Evolutionary conservation across 2,797 vertebrate genomes (phyloP).

Genomic region (Synaphobranchus kaupii): DNA sequence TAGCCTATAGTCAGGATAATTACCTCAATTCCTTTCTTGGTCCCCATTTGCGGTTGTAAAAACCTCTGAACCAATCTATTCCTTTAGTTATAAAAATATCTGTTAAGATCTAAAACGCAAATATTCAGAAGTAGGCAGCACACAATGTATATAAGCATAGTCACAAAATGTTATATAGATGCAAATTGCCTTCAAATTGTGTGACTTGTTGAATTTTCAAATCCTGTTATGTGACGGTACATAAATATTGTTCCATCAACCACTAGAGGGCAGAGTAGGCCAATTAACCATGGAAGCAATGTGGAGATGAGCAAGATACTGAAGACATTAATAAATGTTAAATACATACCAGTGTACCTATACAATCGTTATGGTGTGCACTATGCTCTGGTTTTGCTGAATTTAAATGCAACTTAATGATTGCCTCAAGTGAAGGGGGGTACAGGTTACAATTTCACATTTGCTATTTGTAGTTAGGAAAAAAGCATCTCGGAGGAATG

Average conservation of each 20-base stretch:
- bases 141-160: neutral
- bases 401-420: too few relatives aligned
- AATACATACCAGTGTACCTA: neutral
- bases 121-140: neutral
- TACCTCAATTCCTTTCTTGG: neutral
- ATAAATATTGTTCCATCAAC: neutral
- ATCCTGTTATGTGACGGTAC: too few relatives aligned
- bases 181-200: too few relatives aligned
- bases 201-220: too few relatives aligned
- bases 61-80: neutral
- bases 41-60: neutral
- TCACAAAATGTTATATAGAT: neutral
- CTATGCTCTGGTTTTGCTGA: neutral
- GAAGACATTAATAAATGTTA: neutral
- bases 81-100: too few relatives aligned
- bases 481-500: too few relatives aligned
- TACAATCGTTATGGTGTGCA: neutral
- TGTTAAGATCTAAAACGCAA: neutral
- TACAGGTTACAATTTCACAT: too few relatives aligned
- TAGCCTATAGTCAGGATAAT: too few relatives aligned
- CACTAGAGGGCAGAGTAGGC: neutral
- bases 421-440: too few relatives aligned
- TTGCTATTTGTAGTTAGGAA: too few relatives aligned
- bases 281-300: neutral
- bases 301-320: neutral